Percentiles rank a stretch among this genome's conserved stretches.
These are phyloP conservation scores for Microtus ochrogaster DNA, from an alignment of 2,113 vertebrate genomes.

Conservation along the genomic window DNA sequence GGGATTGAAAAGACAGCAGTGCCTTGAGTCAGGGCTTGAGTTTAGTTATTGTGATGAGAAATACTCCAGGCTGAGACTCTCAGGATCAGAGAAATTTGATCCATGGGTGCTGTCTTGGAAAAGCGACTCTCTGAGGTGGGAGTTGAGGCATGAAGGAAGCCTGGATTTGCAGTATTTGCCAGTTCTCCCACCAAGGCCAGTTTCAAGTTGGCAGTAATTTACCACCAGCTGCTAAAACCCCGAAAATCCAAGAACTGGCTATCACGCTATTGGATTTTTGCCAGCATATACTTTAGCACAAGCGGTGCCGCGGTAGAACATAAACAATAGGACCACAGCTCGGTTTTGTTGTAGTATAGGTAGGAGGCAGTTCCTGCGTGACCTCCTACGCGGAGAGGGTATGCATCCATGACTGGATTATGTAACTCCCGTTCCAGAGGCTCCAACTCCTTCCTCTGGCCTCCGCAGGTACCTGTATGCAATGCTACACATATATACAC, in stretches of 20 bases:
- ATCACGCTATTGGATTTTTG: background rate
- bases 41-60: background rate
- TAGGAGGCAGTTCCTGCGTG: background rate
- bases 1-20: background rate
- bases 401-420: background rate
- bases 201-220: constrained; percentile 29
- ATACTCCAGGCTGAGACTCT: background rate
- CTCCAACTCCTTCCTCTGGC: background rate
- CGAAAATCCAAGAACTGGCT: background rate
- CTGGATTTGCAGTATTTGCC: background rate
- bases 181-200: background rate
- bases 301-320: background rate
- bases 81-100: background rate
- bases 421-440: background rate
- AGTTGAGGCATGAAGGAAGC: background rate
- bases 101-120: background rate
- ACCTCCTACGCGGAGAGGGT: background rate
- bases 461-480: background rate
- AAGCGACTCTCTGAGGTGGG: background rate
- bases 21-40: background rate
- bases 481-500: background rate
- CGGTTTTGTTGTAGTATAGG: no score
- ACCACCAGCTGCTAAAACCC: background rate
- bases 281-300: background rate
- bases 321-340: background rate